A percentile compares a stretch with the other conserved stretches of the same genome.
These are phyloP conservation scores for Morpho helenor DNA, from an alignment of 2,888 invertebrate species.

Conservation along the genomic window DNA sequence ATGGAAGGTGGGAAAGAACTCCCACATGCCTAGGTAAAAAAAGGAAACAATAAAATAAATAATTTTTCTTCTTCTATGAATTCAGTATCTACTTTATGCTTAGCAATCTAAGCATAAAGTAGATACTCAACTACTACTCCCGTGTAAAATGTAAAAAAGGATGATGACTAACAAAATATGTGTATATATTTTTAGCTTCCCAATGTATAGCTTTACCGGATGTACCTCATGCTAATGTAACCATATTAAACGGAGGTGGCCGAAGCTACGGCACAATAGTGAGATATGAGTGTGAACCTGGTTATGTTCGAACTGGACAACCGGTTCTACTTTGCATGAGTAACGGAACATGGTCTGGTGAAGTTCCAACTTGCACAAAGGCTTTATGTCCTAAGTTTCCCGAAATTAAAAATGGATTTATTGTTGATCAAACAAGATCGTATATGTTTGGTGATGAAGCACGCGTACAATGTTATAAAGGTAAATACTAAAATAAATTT, in stretches of 20 bases:
- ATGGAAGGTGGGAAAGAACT: slow-evolving; percentile 95
- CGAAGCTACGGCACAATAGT: slow-evolving; percentile 96
- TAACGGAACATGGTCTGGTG: slow-evolving; percentile 96
- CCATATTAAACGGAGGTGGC: slow-evolving; percentile 92
- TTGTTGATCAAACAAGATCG: slow-evolving; percentile 86
- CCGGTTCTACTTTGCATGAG: slow-evolving; percentile 96
- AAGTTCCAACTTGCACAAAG: slow-evolving; percentile 91
- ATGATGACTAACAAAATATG: no score
- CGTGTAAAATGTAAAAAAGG: no score
- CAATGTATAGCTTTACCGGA: slow-evolving; percentile 93
- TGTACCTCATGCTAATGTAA: slow-evolving; percentile 92
- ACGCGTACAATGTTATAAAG: slow-evolving; percentile 92
- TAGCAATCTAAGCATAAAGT: no score
- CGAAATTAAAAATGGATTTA: slow-evolving; percentile 91
- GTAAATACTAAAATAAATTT: slow-evolving; percentile 34
- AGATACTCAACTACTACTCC: no score
- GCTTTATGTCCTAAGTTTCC: slow-evolving; percentile 87
- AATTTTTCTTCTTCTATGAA: no score
- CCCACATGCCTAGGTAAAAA: slow-evolving; percentile 90
- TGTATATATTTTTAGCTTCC: slow-evolving; percentile 81
- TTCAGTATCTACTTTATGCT: no score
- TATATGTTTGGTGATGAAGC: slow-evolving; percentile 95
- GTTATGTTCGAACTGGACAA: slow-evolving; percentile 91
- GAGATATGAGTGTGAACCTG: slow-evolving; percentile 94
- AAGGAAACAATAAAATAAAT: no score